phyloP scores from a whole-genome alignment of 2,797 vertebrate genomes.

The Bryconaethiops microstoma region DNA sequence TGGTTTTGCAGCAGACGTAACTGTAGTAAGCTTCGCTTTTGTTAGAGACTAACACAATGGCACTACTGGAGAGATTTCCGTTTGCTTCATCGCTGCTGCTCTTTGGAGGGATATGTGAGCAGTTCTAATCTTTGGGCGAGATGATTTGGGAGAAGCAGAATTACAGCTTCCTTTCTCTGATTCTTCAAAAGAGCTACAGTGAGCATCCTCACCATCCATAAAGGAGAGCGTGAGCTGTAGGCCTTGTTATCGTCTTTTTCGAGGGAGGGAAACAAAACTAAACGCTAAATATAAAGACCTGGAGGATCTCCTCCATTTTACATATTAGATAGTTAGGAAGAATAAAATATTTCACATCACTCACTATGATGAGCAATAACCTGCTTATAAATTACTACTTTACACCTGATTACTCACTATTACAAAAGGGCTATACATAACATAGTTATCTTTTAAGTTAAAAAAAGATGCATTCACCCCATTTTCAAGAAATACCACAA shows the following conservation, averaged over 20 bases:
- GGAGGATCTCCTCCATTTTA: slow-evolving; percentile 55
- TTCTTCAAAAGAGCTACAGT: slow-evolving; percentile 24
- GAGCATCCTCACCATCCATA: neutral
- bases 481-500: slow-evolving; percentile 70
- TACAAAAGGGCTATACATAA: slow-evolving; percentile 86
- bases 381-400: slow-evolving; percentile 89
- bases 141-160: slow-evolving; percentile 56
- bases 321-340: slow-evolving; percentile 60
- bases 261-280: slow-evolving; percentile 46
- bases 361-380: slow-evolving; percentile 77
- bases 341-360: slow-evolving; percentile 80
- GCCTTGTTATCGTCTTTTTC: slow-evolving; percentile 38
- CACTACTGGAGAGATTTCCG: slow-evolving; percentile 87
- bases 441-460: slow-evolving; percentile 71
- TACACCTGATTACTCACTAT: slow-evolving; percentile 87
- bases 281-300: slow-evolving; percentile 57
- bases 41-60: slow-evolving; percentile 93
- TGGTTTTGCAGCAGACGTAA: slow-evolving; percentile 76
- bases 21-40: slow-evolving; percentile 62
- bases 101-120: slow-evolving; percentile 88
- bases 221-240: slow-evolving; percentile 29
- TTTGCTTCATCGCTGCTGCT: slow-evolving; percentile 80
- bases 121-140: slow-evolving; percentile 73
- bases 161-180: slow-evolving; percentile 23
- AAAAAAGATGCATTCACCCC: slow-evolving; percentile 61